Evolutionary conservation across 2,113 vertebrate species (phyloP), one percentile per base, ranked within the genome.

Genomic region (Clarias macrocephalus): DNA sequence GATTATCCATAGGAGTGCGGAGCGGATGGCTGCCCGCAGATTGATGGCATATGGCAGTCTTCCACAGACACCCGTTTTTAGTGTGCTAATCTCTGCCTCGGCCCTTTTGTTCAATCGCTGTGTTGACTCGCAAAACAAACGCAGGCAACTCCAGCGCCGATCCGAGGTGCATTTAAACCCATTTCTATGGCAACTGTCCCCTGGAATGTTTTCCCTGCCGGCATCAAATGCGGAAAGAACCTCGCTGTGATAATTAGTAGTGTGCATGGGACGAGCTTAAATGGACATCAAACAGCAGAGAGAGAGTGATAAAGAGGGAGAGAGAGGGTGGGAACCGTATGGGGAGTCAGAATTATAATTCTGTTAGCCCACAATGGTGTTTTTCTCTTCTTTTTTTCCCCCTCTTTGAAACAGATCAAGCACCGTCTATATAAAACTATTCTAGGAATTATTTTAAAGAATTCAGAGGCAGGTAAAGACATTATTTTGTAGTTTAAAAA

Each of bases 261-360:
- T 65, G 86, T 86, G 90, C 88, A 90, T 82, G 82, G 77, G 91
- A 89, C 86, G 82, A 90, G 91, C 90, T 93, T 92, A 90, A 91
- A 93, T 91, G 86, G 88, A 94, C 93, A 92, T 94, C 90, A 94
- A 91, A 93, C 91, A 91, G 88, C 90, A 90, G 86, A 54, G 48
- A 86, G 77, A 85, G 81, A 90, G 88, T 86, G 88, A 92, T 11
- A 70, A 33, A 79, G 77, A 70, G 65, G 77, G 68, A 25, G 84
- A 76, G 52, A 54, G 37, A 56, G 75, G 62, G 48, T 79, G 57
- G 30, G 60, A 88, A 88, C 89, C 86, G 82, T 80, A 87, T 91
- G 93, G 93, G 93, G 92, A 94, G 56, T 93, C 91, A 94, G 93
- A 91, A 95, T 94, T 92, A 93, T 84, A 80, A 81, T 25, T 80